Conservation (phyloP, 2,797 vertebrate genomes). For the Emydoidea blandingii region DNA sequence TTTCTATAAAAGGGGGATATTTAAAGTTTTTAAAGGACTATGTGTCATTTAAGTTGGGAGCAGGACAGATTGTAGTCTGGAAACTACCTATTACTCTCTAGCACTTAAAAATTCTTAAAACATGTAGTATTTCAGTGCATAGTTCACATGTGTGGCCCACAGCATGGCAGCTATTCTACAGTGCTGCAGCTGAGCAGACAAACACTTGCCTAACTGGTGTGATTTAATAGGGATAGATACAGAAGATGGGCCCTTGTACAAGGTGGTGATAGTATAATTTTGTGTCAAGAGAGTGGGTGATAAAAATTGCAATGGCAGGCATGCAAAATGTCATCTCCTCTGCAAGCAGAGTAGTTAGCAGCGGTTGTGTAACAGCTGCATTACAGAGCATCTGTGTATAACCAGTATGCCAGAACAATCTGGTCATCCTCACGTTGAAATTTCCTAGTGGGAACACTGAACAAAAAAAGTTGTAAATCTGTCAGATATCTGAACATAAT, state of each 20-base stretch:
- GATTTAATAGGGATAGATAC: background rate
- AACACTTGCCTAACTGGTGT: background rate
- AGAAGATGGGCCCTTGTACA: background rate
- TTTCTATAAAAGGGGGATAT: background rate
- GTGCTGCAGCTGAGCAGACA: background rate
- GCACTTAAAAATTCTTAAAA: background rate
- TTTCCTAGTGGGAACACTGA: background rate
- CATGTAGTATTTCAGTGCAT: background rate
- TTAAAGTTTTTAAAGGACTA: background rate
- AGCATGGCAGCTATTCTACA: background rate
- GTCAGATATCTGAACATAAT: background rate
- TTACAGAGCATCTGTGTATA: background rate
- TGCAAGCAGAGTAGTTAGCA: background rate
- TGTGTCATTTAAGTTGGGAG: background rate
- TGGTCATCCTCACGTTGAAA: background rate
- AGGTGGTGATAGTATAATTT: background rate
- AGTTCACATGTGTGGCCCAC: background rate
- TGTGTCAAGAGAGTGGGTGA: background rate
- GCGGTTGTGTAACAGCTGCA: background rate
- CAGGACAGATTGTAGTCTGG: background rate
- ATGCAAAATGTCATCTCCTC: background rate
- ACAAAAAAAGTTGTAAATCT: background rate
- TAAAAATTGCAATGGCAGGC: background rate
- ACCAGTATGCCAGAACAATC: background rate
- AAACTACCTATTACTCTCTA: background rate